Evolutionary conservation across 2,888 invertebrate species (phyloP).

Genomic region (Ochlodes sylvanus): DNA sequence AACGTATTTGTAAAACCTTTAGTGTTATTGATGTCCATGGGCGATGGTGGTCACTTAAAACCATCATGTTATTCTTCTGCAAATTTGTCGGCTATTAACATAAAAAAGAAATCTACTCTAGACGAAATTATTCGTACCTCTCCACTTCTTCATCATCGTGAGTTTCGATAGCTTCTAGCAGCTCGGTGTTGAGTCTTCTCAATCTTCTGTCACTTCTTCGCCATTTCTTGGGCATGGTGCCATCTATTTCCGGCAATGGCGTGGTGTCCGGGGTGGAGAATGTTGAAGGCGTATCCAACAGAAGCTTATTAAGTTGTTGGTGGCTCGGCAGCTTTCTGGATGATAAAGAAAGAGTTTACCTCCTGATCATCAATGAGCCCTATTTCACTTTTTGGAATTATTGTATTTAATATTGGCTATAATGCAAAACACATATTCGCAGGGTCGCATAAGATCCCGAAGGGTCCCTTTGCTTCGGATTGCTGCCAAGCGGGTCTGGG

Average conservation of each 20-base stretch:
- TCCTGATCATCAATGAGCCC: no score
- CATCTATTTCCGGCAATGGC: slow-evolving; percentile 53
- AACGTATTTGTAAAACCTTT: no score
- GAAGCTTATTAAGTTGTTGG: slow-evolving; percentile 35
- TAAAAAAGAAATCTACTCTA: not conserved
- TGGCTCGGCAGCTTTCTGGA: slow-evolving; percentile 23
- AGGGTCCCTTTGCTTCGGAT: no score
- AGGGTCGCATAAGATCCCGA: no score
- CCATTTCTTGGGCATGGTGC: slow-evolving; percentile 60
- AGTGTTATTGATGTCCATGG: no score
- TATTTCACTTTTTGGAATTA: no score
- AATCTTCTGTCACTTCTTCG: slow-evolving; percentile 69
- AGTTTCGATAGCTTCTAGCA: slow-evolving; percentile 72
- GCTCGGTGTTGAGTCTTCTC: slow-evolving; percentile 77
- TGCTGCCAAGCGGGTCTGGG: no score
- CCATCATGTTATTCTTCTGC: no score
- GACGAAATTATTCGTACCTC: slow-evolving; percentile 51
- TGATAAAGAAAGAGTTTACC: not conserved
- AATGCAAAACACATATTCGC: no score
- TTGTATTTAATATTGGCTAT: no score
- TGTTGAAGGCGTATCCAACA: slow-evolving; percentile 59
- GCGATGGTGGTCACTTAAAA: no score
- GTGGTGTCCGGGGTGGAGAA: slow-evolving; percentile 66
- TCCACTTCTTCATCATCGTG: slow-evolving; percentile 70
- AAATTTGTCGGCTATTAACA: no score